Percentiles rank a stretch among this genome's conserved stretches.
These are phyloP conservation scores for Labeo rohita DNA, from an alignment of 2,113 vertebrate species.

Conservation along the genomic window DNA sequence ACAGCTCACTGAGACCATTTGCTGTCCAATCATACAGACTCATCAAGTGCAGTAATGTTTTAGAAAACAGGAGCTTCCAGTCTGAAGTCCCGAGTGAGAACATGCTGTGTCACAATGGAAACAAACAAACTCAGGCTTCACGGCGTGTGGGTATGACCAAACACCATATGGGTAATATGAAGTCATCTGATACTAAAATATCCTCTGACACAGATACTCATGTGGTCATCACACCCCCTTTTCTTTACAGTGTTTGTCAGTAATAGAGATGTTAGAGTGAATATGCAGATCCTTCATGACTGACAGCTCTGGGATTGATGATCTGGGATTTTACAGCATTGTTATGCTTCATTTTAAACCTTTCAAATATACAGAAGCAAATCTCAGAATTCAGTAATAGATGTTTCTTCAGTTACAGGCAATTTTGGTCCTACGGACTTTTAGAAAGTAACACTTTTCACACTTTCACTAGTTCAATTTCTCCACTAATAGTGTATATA, in stretches of 20 bases:
- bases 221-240: slow-evolving; percentile 13
- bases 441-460: not conserved
- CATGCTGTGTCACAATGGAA: slow-evolving; percentile 46
- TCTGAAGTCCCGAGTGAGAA: not conserved
- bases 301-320: not conserved
- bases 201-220: slow-evolving; percentile 36
- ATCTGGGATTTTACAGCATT: not conserved
- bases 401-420: not conserved
- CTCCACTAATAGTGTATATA: not conserved
- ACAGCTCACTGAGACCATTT: not conserved
- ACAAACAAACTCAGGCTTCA: slow-evolving; percentile 26
- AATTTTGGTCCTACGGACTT: not conserved
- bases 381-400: not conserved
- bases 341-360: not conserved
- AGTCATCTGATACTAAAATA: slow-evolving; percentile 52
- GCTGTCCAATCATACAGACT: not conserved
- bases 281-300: not conserved
- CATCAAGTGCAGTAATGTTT: slow-evolving; percentile 1
- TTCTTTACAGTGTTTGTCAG: not conserved
- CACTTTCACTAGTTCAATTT: not conserved
- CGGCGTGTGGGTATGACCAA: slow-evolving; percentile 28
- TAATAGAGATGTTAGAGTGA: not conserved
- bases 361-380: not conserved
- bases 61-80: not conserved
- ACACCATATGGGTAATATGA: slow-evolving; percentile 33